These are phyloP conservation scores for Pipistrellus nathusii DNA, from an alignment of 2,797 vertebrate species.

Conservation along the genomic window DNA sequence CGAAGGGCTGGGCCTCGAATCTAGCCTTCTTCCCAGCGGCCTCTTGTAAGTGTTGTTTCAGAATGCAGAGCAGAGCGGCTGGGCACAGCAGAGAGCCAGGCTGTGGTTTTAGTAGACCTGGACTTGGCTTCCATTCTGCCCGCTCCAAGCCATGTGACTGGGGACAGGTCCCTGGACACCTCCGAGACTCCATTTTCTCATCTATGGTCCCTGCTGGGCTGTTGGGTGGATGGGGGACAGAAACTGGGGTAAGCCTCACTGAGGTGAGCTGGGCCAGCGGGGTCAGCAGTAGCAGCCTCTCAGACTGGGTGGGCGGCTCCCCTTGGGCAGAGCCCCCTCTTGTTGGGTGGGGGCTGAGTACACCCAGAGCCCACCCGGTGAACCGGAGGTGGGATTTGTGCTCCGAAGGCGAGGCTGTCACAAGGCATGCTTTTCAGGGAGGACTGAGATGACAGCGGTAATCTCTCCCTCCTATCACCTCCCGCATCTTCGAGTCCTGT, in stretches of 20 bases:
- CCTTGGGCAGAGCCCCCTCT: neutral
- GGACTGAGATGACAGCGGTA: constrained; percentile 65
- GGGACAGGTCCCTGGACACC: neutral
- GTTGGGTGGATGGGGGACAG: neutral
- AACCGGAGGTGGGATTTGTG: neutral
- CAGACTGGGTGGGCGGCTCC: neutral
- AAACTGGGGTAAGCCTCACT: neutral
- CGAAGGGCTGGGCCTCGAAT: neutral
- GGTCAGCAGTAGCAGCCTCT: neutral
- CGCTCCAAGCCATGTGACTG: neutral
- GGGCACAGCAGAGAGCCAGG: neutral
- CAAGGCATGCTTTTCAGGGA: neutral
- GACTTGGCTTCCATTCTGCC: neutral
- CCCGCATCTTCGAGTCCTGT: constrained; percentile 26
- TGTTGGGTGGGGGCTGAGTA: neutral
- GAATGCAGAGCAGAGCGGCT: neutral
- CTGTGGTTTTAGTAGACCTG: neutral
- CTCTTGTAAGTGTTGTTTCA: neutral
- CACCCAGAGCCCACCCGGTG: neutral
- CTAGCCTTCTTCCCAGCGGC: neutral
- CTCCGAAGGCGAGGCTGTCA: constrained; percentile 27
- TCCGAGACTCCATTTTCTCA: neutral
- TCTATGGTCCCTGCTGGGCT: fast-evolving
- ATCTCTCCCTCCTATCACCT: constrained; percentile 62
- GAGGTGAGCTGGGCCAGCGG: neutral